A percentile compares a stretch with the other conserved stretches of the same genome.
phyloP scores from a whole-genome alignment of 2,797 vertebrate species.

The Alosa sapidissima region DNA sequence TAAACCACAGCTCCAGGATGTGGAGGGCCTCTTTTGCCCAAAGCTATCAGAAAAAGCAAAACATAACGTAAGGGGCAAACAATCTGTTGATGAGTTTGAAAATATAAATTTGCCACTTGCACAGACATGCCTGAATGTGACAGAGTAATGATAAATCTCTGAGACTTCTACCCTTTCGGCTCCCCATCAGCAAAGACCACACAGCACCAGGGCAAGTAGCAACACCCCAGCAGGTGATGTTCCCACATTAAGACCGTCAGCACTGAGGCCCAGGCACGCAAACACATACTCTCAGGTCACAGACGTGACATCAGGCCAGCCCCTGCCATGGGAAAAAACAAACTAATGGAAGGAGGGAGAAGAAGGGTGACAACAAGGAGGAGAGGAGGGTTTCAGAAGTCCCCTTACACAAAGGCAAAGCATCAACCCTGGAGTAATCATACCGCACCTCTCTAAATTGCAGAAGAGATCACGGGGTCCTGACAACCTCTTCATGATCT shows the following conservation, averaged over 20 bases:
- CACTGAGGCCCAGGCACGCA: not conserved
- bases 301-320: not conserved
- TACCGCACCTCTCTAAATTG: not conserved
- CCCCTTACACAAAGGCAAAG: conserved; percentile 44
- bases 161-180: not conserved
- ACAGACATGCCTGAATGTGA: not conserved
- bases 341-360: not conserved
- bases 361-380: conserved; percentile 25
- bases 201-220: not conserved
- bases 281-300: not conserved
- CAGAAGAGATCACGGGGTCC: no score
- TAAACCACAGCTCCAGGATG: not conserved
- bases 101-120: not conserved
- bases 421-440: rapidly evolving
- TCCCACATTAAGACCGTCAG: not conserved
- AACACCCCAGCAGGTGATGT: not conserved
- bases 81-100: not conserved
- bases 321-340: not conserved
- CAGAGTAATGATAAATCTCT: not conserved
- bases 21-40: not conserved
- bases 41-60: not conserved
- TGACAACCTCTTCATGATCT: no score
- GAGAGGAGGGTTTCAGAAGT: conserved; percentile 34
- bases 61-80: not conserved
- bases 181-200: not conserved